Evolutionary conservation across 2,113 vertebrate genomes (phyloP), one percentile per base, ranked within the genome.

Genomic region (Buteo buteo): DNA sequence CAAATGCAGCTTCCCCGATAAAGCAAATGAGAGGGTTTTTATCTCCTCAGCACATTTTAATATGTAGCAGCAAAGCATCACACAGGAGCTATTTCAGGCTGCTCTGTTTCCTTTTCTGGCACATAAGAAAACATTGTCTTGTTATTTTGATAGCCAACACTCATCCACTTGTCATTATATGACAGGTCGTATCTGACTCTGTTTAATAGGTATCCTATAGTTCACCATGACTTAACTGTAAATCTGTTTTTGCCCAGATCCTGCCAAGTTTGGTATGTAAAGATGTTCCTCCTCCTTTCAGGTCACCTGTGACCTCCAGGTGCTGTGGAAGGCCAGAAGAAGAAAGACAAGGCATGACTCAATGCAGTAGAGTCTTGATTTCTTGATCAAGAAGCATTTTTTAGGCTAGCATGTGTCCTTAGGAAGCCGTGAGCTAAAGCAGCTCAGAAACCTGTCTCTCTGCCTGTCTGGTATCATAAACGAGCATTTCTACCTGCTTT

Each of bases 61-160:
- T 95, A 66, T 70, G 81, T 36, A 94, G 85, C 86, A 94, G 93
- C 94, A 93, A 54, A 94, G 58, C 88, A 91, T 69, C 95, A 90
- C 84, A 74, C 62, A 73, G 78, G 36, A 96, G 87, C 74, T 94
- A 88, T 97, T 93, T 94, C 40, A 54, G 87, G 91, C 79, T 91
- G 50, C 91, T 49, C 49, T 58, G 86, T 36, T 90, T 54, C 76
- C 94, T 92, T 90, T 96, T 44, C 82, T 49, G 82, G 89, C 71
- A 73, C 13, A 4, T 8, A 71, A 87, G 83, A 93, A 95, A 96
- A 85, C 82, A 77, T 4, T 38, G n/a, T 64, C 45, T 50, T 47
- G 62, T 61, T 85, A 61, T 85, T 95, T 81, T 62, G 86, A 77
- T 71, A 78, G 86, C 59, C 64, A 81, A 22, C 0, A 1, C 72